Base-by-base conservation (phyloP, 2,797 vertebrate genomes). In the Falco columbarius region DNA sequence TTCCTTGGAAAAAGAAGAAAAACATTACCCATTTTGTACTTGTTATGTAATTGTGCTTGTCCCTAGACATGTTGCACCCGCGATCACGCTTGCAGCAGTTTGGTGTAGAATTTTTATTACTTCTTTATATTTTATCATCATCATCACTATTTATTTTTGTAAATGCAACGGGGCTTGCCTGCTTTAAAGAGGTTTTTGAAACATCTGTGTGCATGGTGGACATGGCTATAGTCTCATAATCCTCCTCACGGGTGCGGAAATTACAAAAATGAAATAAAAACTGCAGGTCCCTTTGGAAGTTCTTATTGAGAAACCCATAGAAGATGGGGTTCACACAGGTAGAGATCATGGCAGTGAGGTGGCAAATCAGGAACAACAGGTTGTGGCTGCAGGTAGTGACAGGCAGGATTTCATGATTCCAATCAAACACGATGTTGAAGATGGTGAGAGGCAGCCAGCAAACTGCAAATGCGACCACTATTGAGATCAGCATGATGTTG, bases 401-500 rank as follows among this genome's bases (percentile, higher is more conserved):
- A 14, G 97, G 97, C 47, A 98, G 89, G 76, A 98, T 98, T 95
- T 99, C 98, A 5, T 99, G 98, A 84, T 99, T 98, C 99, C 98
- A 99, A 61, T 99, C 99, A 85, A 98, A 98, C 80, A 99, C 97
- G 0, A 98, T 98, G 66, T 99, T 99, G 89, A 99, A 99, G 97
- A 99, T 98, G 92, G 98, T 98, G 26, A 99, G 98, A 13, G 99
- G 99, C 79, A 99, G 97, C 99, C 99, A 99, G 97, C 99, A 99
- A 80, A 99, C 95, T 0, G 99, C 98, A 80, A 99, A 99, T 1
- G 98, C 98, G 0, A 99, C 98, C 85, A 99, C 98, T 17, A 99
- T 99, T 66, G 98, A 99, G 54, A 99, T 98, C 52, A 99, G 97
- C 99, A 99, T 99, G 91, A 98, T 85, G 86, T 99, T 99, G 95